These are phyloP conservation scores for Emmelina monodactyla DNA, from an alignment of 2,888 invertebrate genomes.

Conservation along the genomic window DNA sequence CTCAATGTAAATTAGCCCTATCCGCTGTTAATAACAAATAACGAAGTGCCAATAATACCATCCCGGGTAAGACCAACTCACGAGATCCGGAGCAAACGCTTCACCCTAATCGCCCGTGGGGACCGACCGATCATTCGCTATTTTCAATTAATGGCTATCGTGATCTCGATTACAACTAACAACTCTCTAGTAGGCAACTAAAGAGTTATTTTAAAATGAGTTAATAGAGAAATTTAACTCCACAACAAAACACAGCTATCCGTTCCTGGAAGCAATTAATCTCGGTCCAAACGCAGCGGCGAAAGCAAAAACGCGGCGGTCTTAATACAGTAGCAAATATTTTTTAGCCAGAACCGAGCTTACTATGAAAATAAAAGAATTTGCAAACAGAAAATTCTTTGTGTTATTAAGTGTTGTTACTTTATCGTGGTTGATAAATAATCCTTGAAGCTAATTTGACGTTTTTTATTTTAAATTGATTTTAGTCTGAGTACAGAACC, in stretches of 20 bases:
- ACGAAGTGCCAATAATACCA: conserved; percentile 47
- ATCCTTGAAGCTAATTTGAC: conserved; percentile 41
- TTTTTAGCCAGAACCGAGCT: not conserved
- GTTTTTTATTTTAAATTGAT: conserved; percentile 14
- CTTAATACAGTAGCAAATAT: conserved; percentile 4
- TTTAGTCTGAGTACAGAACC: not conserved
- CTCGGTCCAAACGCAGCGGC: not conserved
- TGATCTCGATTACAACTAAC: conserved; percentile 37
- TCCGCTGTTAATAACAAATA: conserved; percentile 50
- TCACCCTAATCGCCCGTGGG: conserved; percentile 35
- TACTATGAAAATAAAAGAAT: conserved; percentile 4
- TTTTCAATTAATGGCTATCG: conserved; percentile 50
- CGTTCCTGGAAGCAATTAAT: conserved; percentile 20
- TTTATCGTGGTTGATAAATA: conserved; percentile 49
- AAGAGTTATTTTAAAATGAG: conserved; percentile 31
- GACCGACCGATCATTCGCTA: conserved; percentile 49
- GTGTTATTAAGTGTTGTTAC: conserved; percentile 28
- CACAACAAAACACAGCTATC: conserved; percentile 18
- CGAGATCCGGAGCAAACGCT: conserved; percentile 26
- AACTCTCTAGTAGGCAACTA: not conserved
- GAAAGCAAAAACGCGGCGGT: conserved; percentile 20
- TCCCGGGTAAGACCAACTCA: conserved; percentile 24
- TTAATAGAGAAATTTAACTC: conserved; percentile 41
- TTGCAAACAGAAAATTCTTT: conserved; percentile 39
- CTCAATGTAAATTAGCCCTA: conserved; percentile 49